Conservation (phyloP, 2,888 invertebrate genomes). For the Xestia ashworthii region DNA sequence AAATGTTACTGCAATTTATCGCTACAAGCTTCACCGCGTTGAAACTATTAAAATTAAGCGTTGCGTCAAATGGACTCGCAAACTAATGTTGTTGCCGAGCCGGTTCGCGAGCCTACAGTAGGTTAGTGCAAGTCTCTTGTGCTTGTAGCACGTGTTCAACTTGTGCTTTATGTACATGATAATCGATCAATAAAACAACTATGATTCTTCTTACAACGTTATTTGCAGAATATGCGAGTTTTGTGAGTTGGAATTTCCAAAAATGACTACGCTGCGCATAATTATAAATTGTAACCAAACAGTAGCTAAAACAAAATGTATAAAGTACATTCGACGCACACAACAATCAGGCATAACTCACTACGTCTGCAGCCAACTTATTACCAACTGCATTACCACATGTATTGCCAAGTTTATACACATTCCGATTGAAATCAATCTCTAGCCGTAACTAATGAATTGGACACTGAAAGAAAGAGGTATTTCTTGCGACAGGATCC, state of each 20-base stretch:
- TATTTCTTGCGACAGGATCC: constrained; percentile 37
- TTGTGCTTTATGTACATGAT: neutral
- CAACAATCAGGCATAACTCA: constrained; percentile 48
- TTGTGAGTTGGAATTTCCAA: neutral
- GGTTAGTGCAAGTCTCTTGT: constrained; percentile 32
- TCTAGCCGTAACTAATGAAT: constrained; percentile 56
- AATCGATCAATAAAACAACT: constrained; percentile 5
- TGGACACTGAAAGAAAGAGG: constrained; percentile 40
- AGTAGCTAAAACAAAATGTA: constrained; percentile 2
- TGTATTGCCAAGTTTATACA: constrained; percentile 53
- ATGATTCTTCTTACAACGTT: neutral
- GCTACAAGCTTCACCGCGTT: constrained; percentile 78
- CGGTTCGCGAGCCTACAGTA: constrained; percentile 50
- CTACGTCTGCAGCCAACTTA: constrained; percentile 39
- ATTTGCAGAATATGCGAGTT: neutral
- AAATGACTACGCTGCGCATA: neutral
- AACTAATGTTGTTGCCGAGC: constrained; percentile 52
- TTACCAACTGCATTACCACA: constrained; percentile 53
- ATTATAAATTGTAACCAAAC: neutral
- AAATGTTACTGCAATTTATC: constrained; percentile 75
- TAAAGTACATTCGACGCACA: constrained; percentile 34
- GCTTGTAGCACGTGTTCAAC: constrained; percentile 25
- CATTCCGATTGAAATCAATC: constrained; percentile 64
- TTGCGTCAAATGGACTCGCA: constrained; percentile 68
- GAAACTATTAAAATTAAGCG: constrained; percentile 73